A percentile compares a stretch with the other conserved stretches of the same genome.
phyloP scores from a whole-genome alignment of 2,888 invertebrate genomes.

The Vanessa cardui region DNA sequence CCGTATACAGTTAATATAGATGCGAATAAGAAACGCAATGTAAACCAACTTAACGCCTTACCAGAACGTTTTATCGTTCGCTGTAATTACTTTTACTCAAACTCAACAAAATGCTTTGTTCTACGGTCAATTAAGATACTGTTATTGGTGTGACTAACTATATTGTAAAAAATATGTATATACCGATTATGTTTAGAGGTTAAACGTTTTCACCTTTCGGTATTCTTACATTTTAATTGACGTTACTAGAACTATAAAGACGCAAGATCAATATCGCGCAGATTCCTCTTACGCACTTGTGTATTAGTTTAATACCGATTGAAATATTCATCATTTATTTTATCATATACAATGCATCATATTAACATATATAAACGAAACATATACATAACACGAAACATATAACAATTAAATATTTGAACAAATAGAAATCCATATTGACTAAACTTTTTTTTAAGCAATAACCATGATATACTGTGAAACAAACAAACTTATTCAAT shows the following conservation, averaged over 20 bases:
- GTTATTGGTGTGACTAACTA: conserved; percentile 21
- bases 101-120: conserved; percentile 20
- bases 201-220: not conserved
- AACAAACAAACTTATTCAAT: too few species aligned
- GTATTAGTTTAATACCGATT: too few species aligned
- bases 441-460: too few species aligned
- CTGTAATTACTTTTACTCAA: conserved; percentile 26
- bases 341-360: too few species aligned
- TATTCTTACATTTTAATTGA: not conserved
- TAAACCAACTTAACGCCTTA: conserved; percentile 19
- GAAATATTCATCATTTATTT: too few species aligned
- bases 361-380: too few species aligned
- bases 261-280: too few species aligned
- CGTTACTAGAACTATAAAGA: not conserved
- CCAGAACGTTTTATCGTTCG: conserved; percentile 17
- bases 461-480: too few species aligned
- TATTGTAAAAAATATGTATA: conserved; percentile 1
- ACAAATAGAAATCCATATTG: too few species aligned
- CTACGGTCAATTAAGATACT: conserved; percentile 28
- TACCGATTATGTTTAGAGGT: not conserved
- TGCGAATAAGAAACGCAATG: conserved; percentile 14
- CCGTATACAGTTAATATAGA: not conserved
- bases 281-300: too few species aligned
- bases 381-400: too few species aligned
- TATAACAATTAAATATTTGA: too few species aligned